Evolutionary conservation across 2,113 vertebrate genomes (phyloP).

Genomic region (Tachycineta bicolor): DNA sequence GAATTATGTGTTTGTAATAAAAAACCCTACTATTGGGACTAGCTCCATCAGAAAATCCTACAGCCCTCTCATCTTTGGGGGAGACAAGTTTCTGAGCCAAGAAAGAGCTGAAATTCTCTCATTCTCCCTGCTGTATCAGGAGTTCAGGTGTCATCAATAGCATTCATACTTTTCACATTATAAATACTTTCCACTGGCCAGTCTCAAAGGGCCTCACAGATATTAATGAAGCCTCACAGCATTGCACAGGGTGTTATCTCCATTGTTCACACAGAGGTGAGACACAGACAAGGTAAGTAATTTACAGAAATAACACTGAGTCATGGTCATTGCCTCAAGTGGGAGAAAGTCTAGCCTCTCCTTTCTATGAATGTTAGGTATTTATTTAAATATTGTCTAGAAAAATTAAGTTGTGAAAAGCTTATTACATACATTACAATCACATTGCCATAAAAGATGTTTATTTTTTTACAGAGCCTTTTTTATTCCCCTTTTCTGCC

Average conservation of each 20-base stretch:
- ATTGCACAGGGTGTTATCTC: neutral
- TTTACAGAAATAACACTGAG: slow-evolving; percentile 7
- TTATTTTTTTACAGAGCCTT: neutral
- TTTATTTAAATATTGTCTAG: slow-evolving; percentile 11
- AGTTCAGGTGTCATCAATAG: neutral
- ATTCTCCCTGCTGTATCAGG: neutral
- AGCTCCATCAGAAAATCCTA: neutral
- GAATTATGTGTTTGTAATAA: neutral
- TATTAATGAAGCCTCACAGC: neutral
- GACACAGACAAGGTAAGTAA: neutral
- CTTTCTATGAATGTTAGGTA: neutral
- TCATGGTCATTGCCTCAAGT: slow-evolving; percentile 1
- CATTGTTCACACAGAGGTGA: neutral
- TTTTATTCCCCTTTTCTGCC: neutral
- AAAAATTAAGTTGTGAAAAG: slow-evolving; percentile 29
- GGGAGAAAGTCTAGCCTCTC: neutral
- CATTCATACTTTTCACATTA: neutral
- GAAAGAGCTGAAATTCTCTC: neutral
- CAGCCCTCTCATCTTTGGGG: neutral
- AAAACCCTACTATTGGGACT: neutral
- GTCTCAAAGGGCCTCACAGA: slow-evolving; percentile 7
- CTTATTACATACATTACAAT: slow-evolving; percentile 5
- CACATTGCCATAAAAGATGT: neutral
- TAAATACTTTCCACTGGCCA: neutral
- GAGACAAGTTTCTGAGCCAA: neutral